Percentiles rank a stretch among this genome's conserved stretches.
phyloP scores from a whole-genome alignment of 2,797 vertebrate genomes.

The Gambelia wislizenii region DNA sequence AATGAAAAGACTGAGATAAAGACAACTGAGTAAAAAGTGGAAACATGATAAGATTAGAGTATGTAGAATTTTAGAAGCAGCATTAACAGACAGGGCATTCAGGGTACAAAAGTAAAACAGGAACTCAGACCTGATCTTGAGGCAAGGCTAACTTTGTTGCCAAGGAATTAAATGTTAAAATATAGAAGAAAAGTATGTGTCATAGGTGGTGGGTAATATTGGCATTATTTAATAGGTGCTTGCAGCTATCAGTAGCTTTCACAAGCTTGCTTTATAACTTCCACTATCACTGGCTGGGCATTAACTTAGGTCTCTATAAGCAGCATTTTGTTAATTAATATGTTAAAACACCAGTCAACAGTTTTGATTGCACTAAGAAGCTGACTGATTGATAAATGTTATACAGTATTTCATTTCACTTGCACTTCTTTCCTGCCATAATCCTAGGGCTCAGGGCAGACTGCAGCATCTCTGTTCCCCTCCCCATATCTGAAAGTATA shows the following conservation, averaged over 20 bases:
- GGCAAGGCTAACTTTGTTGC: not conserved
- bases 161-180: not conserved
- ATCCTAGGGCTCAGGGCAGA: not conserved
- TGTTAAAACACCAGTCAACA: not conserved
- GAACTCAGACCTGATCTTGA: not conserved
- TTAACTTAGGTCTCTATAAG: not conserved
- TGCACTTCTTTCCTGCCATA: not conserved
- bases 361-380: not conserved
- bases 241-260: not conserved
- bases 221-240: not conserved
- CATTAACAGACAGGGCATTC: not conserved
- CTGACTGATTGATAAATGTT: not conserved
- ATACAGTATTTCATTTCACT: constrained; percentile 4
- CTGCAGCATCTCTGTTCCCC: not conserved
- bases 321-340: constrained; percentile 4
- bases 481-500: not conserved
- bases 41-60: constrained; percentile 24
- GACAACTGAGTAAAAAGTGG: not conserved
- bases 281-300: not conserved
- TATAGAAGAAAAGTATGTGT: not conserved
- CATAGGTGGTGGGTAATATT: not conserved
- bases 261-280: not conserved
- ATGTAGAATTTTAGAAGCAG: not conserved
- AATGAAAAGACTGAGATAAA: constrained; percentile 16
- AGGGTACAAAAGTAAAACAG: not conserved